A percentile compares a stretch with the other conserved stretches of the same genome.
Evolutionary conservation across 2,888 invertebrate genomes (phyloP).

Genomic region (Chrysina gloriosa): DNA sequence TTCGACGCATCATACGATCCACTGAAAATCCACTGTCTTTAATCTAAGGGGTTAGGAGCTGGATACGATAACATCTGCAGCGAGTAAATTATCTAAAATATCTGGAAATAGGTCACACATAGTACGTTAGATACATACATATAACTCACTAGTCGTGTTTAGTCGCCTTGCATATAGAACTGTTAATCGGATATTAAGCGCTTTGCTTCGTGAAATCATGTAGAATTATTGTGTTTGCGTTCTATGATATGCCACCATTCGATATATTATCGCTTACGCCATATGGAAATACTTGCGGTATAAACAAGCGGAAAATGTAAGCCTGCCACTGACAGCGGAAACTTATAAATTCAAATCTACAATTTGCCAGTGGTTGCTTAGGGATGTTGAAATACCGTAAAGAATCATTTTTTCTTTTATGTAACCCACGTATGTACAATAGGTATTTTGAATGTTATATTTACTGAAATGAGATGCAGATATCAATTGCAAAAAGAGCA

Average conservation of each 20-base stretch:
- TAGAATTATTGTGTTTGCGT: conserved; percentile 19
- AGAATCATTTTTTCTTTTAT: no score
- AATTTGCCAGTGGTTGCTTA: no score
- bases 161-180: not conserved
- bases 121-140: conserved; percentile 20
- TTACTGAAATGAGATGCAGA: no score
- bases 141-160: not conserved
- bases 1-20: not conserved
- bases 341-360: no score
- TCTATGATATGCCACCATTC: not conserved
- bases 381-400: no score
- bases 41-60: not conserved
- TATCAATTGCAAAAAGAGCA: no score
- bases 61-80: conserved; percentile 8
- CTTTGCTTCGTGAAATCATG: conserved; percentile 8
- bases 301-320: no score
- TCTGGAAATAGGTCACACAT: conserved; percentile 10
- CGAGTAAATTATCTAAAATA: conserved; percentile 19
- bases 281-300: not conserved
- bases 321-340: no score
- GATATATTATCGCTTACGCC: not conserved
- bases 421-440: no score
- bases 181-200: conserved; percentile 6
- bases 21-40: not conserved
- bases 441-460: no score